Conservation (phyloP, 2,113 vertebrate genomes). For the Oncorhynchus nerka region DNA sequence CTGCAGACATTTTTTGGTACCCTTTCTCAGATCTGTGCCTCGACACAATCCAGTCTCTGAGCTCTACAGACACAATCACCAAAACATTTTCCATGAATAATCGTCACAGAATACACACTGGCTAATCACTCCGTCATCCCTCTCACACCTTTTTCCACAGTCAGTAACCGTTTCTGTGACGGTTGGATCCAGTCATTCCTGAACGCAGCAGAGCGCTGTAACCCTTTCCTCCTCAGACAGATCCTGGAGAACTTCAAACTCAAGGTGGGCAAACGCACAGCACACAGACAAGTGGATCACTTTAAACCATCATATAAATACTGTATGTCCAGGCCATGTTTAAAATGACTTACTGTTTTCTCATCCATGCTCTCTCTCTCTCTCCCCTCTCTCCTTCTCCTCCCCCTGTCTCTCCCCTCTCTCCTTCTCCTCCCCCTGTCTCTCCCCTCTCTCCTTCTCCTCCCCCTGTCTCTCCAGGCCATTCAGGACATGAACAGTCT, state of each 20-base stretch:
- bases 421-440: no score
- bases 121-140: background rate
- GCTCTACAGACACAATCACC: no score
- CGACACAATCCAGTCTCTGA: no score
- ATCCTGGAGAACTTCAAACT: slow-evolving; percentile 98
- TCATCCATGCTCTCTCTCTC: background rate
- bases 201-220: slow-evolving; percentile 84
- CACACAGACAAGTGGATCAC: no score
- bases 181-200: slow-evolving; percentile 94
- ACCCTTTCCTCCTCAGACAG: slow-evolving; percentile 92
- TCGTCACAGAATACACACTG: background rate
- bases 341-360: background rate
- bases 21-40: no score
- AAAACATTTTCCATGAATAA: no score
- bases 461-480: slow-evolving; percentile 72
- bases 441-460: background rate
- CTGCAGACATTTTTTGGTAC: no score
- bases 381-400: no score
- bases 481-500: slow-evolving; percentile 98
- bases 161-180: slow-evolving; percentile 92
- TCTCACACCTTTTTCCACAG: slow-evolving; percentile 60
- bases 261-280: slow-evolving; percentile 76
- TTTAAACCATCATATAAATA: background rate
- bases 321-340: background rate
- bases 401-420: background rate